Base-by-base conservation (phyloP, 2,888 invertebrate species). In the Drosophila seclusa region DNA sequence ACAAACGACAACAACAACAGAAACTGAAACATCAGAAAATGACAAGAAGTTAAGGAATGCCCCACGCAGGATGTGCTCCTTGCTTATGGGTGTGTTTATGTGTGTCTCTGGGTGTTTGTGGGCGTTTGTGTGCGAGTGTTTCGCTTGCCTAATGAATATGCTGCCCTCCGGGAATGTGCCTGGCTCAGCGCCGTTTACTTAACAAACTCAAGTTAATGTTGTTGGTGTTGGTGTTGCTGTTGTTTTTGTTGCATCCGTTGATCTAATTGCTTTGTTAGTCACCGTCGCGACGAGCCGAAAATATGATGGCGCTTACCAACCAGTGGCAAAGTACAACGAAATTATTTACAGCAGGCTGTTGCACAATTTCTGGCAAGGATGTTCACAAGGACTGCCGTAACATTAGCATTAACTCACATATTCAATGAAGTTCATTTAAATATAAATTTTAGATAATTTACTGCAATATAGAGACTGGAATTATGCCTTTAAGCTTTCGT, bases 181-280 rank as follows among this genome's bases (percentile, higher is more conserved):
- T 45, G 49, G 57, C 76, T 61, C 63, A 65, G 54, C 73, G 69
- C 54, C 70, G 83, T 90, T 85, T 85, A 79, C 86, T 80, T 87
- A 79, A 74, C 90, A 87, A 89, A 89, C 84, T 82, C 68, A 73
- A 54, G 55, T 67, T 59, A 66, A 77, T 65, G 70, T 73, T 88
- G 80, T 79, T 84, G 79, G 4, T 61, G 45, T 49, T 45, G 11
- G 1, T 61, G 45, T 49, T 45, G 11, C n/a, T 68, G 31, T 49
- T 38, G n/a, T 27, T 65, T 64, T 72, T 86, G 75, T 80, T 76
- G 65, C 78, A 75, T 85, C 73, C 75, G 68, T 80, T 75, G 68
- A 83, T 86, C 88, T 85, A 82, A 85, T 85, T 85, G 89, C 85
- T 90, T 85, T 84, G 90, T 84, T 89, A 89, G 90, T 57, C 72